Conservation (phyloP, 2,113 vertebrate genomes). For the Microtus oregoni region DNA sequence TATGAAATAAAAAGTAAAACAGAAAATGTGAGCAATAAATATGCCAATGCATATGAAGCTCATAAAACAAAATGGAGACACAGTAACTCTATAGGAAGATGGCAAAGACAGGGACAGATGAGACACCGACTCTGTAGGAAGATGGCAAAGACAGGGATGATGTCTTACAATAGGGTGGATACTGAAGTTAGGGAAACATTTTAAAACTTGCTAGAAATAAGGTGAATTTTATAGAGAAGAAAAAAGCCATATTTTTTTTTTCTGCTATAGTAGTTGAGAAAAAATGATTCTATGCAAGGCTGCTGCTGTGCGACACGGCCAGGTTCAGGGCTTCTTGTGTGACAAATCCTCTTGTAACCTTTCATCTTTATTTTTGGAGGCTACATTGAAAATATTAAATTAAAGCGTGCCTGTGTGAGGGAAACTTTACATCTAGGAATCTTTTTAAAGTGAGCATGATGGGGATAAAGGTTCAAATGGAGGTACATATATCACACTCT, state of each 20-base stretch:
- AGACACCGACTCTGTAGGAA: not conserved
- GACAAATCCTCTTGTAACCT: not conserved
- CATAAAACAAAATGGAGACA: not conserved
- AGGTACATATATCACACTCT: not conserved
- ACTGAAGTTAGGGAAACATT: not conserved
- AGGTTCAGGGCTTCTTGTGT: not conserved
- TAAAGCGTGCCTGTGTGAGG: not conserved
- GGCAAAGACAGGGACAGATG: not conserved
- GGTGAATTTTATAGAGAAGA: not conserved
- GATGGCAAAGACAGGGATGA: not conserved
- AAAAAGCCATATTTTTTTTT: conserved; percentile 6
- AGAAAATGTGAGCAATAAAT: conserved; percentile 30
- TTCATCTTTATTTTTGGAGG: not conserved
- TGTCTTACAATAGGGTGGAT: not conserved
- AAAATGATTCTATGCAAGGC: not conserved
- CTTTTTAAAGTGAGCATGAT: not conserved
- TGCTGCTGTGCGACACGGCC: not conserved
- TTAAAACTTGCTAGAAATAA: conserved; percentile 33
- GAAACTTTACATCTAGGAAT: not conserved
- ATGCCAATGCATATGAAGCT: not conserved
- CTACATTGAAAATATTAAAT: conserved; percentile 2
- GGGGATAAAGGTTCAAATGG: not conserved
- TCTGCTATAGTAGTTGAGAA: not conserved
- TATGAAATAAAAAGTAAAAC: conserved; percentile 35
- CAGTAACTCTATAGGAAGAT: not conserved